phyloP scores from a whole-genome alignment of 2,113 vertebrate species.

The Chaetops frenatus region DNA sequence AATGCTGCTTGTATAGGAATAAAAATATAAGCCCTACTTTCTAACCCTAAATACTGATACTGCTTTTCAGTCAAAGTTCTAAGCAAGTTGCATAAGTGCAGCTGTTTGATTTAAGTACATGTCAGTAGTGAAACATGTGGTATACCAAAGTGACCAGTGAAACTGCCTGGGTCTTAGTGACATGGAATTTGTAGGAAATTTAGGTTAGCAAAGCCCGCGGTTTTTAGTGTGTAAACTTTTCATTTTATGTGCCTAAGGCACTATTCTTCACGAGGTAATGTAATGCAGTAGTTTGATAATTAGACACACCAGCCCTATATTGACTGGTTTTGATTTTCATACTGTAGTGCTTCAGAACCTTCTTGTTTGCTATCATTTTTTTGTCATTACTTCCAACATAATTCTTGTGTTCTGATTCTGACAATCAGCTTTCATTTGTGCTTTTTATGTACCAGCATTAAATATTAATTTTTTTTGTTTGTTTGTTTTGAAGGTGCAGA shows the following conservation, averaged over 20 bases:
- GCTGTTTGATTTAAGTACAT: background rate
- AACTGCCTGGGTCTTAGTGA: background rate
- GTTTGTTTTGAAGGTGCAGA: background rate
- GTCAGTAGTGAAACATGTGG: background rate
- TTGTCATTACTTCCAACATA: background rate
- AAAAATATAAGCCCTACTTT: background rate
- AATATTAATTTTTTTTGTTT: background rate
- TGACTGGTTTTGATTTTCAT: background rate
- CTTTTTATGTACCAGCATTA: background rate
- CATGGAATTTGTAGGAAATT: background rate
- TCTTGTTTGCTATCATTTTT: background rate
- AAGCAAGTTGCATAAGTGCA: background rate
- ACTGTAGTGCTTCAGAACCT: background rate
- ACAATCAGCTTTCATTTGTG: background rate
- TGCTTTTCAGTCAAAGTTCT: background rate
- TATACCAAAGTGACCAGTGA: background rate
- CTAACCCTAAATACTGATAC: background rate
- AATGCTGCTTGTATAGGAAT: background rate
- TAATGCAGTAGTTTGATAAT: background rate
- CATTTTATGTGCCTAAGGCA: background rate
- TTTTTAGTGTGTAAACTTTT: background rate
- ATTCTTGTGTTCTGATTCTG: background rate
- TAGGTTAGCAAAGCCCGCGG: background rate
- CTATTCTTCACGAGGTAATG: background rate
- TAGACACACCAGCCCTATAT: background rate